phyloP scores from a whole-genome alignment of 2,113 vertebrate species.

The Ochotona curzoniae region DNA sequence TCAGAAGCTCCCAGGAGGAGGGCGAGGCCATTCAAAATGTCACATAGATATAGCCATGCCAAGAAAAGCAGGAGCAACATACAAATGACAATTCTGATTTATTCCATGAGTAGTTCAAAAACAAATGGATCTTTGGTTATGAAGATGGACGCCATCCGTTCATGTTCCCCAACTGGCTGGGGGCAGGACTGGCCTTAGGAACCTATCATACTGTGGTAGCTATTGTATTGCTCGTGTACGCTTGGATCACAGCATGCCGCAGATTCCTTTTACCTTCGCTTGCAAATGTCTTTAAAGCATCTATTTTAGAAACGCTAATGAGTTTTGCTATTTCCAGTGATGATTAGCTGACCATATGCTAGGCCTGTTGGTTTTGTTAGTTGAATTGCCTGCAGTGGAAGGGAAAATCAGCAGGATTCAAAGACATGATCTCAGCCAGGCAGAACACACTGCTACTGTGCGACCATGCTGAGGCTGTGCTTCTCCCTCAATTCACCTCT shows the following conservation, averaged over 20 bases:
- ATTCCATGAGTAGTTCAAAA: not conserved
- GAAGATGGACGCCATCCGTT: not conserved
- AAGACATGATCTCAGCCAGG: slow-evolving; percentile 66
- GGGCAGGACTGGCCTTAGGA: not conserved
- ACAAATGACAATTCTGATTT: not conserved
- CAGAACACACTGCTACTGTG: slow-evolving; percentile 54
- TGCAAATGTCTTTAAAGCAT: slow-evolving; percentile 48
- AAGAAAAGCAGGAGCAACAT: not conserved
- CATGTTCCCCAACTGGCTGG: not conserved
- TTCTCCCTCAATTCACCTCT: accelerated
- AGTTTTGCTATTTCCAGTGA: slow-evolving; percentile 71
- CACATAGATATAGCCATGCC: not conserved
- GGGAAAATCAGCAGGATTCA: slow-evolving; percentile 72
- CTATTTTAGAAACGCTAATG: slow-evolving; percentile 67
- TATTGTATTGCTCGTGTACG: not conserved
- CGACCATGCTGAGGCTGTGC: slow-evolving; percentile 48
- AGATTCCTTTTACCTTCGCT: slow-evolving; percentile 60
- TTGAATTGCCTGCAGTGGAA: slow-evolving; percentile 74
- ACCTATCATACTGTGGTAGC: not conserved
- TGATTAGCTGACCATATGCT: slow-evolving; percentile 78
- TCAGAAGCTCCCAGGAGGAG: not conserved
- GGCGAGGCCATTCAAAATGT: not conserved
- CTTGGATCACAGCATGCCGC: not conserved
- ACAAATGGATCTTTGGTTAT: not conserved
- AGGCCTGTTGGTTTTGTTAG: slow-evolving; percentile 70